phyloP scores from a whole-genome alignment of 2,113 vertebrate species.

The Otus sunia region DNA sequence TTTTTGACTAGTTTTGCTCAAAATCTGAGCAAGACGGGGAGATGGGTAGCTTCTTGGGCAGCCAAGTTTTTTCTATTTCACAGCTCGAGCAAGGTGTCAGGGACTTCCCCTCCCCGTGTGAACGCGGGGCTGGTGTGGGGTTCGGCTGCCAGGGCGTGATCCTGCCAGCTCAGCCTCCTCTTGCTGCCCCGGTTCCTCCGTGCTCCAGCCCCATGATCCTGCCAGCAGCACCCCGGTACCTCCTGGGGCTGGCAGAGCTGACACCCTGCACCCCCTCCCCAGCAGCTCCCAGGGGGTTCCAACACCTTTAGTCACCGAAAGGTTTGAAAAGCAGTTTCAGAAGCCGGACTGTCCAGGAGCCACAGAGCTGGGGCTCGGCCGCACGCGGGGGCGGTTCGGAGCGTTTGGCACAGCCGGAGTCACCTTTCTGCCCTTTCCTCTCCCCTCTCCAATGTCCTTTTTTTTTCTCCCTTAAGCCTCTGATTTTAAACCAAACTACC shows the following conservation, averaged over 20 bases:
- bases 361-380: rapidly evolving
- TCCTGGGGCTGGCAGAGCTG: background rate
- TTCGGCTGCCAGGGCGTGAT: background rate
- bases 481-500: background rate
- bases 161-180: background rate
- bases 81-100: rapidly evolving
- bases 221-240: background rate
- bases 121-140: rapidly evolving
- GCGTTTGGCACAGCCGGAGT: background rate
- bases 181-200: rapidly evolving
- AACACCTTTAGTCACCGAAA: rapidly evolving
- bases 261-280: background rate
- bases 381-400: rapidly evolving
- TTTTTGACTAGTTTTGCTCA: background rate
- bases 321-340: background rate
- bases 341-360: rapidly evolving
- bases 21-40: background rate
- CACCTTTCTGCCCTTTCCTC: background rate
- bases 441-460: background rate
- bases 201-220: background rate
- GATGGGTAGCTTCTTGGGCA: background rate
- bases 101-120: rapidly evolving
- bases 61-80: background rate
- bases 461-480: background rate
- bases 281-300: background rate